Base-by-base conservation (phyloP, 2,113 vertebrate species). In the Toxostoma redivivum region DNA sequence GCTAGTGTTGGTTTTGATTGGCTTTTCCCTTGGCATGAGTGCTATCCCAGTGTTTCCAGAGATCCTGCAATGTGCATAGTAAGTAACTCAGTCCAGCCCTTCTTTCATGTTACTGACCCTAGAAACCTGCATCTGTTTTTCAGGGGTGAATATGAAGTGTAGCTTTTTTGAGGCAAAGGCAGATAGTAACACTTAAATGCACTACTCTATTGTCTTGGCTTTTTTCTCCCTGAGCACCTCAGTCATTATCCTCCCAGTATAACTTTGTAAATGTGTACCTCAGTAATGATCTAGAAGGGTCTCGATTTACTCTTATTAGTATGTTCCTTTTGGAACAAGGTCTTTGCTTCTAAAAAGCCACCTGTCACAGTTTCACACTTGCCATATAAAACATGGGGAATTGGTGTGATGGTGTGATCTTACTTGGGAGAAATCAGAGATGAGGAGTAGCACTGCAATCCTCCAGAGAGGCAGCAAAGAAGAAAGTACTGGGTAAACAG, bases 11-110 rank as follows among this genome's bases (percentile, higher is more conserved):
- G 97, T 98, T 65, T 44, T 99, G 61, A 97, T 98, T 64, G 99
- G 99, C 18, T 95, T 99, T 97, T 99, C 99, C 87, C 95, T 99
- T 88, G 98, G 98, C 18, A 98, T 99, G 98, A 98, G 97, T 54
- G 96, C 97, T 73, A 99, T 99, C 66, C 99, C 99, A 5, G 96
- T 98, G 12, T 99, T 99, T 89, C 99, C 99, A 11, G 99, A 99
- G 98, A 97, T 99, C 70, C 98, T 99, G 92, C 72, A 86, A 4
- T 98, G 97, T 92, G 99, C 98, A 57, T 97, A 98, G 99, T 99
- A 98, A 99, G 99, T 98, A 70, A 89, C 27, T 65, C 2, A 3
- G 24, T 65, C 69, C 5, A 38, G 25, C 16, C 3, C 6, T 14
- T 66, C 13, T 81, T 88, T 77, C 33, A 42, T 51, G 30, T 40